Evolutionary conservation across 2,797 vertebrate genomes (phyloP), one percentile per base, ranked within the genome.

Genomic region (Sciurus vulgaris): DNA sequence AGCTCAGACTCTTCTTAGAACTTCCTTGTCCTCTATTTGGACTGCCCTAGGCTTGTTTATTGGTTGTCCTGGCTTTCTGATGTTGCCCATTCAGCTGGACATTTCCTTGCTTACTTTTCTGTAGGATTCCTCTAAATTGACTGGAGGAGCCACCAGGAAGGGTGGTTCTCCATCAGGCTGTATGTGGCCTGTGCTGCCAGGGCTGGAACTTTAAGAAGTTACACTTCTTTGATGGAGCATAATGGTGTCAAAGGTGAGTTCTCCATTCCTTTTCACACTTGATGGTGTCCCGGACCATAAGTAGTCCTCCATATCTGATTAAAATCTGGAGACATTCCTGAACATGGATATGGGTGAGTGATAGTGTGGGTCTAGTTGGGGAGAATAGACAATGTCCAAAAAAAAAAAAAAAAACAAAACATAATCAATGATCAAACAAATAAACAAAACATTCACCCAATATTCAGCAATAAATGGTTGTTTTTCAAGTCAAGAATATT

Each of bases 401-500:
- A 63, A 61, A 69, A 91, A 88, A 89, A 79, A 38, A 38, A 38
- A 38, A 38, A 38, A 38, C n/a, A n/a, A n/a, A n/a, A n/a, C n/a
- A n/a, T 2, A n/a, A 74, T 13, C 1, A 81, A 4, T 5, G 81
- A 70, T 51, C 2, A 14, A 56, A 76, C 56, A 51, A 84, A 76
- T 76, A n/a, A 95, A 72, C 35, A 51, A 82, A 91, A 20, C 59
- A 17, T n/a, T 10, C 33, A 54, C 61, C 28, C 77, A 77, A 72
- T 8, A 63, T 49, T 86, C n/a, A 47, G 24, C 18, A 81, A 56
- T 41, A 35, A 91, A 70, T 69, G 20, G 28, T 47, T 73, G 18
- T n/a, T 91, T 92, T 86, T 87, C 22, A 95, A 93, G 79, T 87
- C 44, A 91, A 67, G 26, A 93, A 11, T 54, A 77, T 73, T 63